Percentiles rank a stretch among this genome's conserved stretches.
phyloP scores from a whole-genome alignment of 2,113 vertebrate genomes.

The Pandion haliaetus region DNA sequence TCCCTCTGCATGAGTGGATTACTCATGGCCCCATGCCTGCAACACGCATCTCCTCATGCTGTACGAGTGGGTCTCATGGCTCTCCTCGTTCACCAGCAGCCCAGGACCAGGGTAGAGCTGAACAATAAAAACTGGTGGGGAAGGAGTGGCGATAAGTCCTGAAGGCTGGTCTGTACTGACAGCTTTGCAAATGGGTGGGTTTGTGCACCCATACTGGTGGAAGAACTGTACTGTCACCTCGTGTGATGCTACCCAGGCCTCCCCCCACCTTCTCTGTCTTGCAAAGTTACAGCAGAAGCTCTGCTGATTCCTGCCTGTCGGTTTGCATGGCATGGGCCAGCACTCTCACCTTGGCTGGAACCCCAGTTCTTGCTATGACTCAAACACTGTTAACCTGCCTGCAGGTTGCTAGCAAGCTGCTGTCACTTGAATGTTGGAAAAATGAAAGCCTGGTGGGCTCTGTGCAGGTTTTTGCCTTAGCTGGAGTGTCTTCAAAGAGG shows the following conservation, averaged over 20 bases:
- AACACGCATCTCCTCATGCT: not conserved
- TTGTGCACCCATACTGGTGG: rapidly evolving
- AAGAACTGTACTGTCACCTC: not conserved
- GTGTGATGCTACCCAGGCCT: not conserved
- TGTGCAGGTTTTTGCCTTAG: not conserved
- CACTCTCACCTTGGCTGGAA: not conserved
- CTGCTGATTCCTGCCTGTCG: not conserved
- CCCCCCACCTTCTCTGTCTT: not conserved
- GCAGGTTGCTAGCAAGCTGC: not conserved
- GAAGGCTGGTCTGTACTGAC: not conserved
- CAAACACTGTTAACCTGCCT: not conserved
- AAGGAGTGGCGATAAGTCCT: not conserved
- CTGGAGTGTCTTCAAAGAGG: not conserved
- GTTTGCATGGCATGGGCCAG: not conserved
- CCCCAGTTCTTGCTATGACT: not conserved
- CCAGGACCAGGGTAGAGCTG: not conserved
- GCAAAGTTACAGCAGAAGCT: not conserved
- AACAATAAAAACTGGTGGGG: not conserved
- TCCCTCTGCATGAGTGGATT: not conserved
- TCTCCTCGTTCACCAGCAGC: not conserved
- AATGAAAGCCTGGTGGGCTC: not conserved
- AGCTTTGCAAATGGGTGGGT: not conserved
- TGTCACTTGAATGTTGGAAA: not conserved
- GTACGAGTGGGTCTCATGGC: rapidly evolving
- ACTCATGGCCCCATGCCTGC: not conserved